Conservation (phyloP, 2,888 invertebrate genomes). For the Brenthis daphne region DNA sequence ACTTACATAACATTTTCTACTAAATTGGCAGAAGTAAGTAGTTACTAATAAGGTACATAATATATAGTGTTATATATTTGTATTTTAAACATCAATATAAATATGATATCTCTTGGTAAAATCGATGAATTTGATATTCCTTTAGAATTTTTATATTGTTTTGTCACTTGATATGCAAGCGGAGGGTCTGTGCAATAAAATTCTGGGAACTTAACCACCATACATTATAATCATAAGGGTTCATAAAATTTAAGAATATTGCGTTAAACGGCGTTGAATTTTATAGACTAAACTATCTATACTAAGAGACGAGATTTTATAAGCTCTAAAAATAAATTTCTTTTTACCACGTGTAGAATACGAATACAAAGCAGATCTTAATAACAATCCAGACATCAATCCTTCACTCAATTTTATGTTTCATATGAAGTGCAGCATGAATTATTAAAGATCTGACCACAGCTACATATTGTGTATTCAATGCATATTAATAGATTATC, state of each 20-base stretch:
- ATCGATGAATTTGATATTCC: constrained; percentile 16
- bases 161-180: constrained; percentile 25
- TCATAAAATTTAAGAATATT: constrained; percentile 24
- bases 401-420: background rate
- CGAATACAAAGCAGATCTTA: background rate
- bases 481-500: too few species aligned
- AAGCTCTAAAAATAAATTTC: background rate
- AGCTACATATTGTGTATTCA: too few species aligned
- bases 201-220: constrained; percentile 28
- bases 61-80: background rate
- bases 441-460: too few species aligned
- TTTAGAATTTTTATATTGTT: constrained; percentile 24
- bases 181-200: constrained; percentile 21
- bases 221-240: constrained; percentile 15
- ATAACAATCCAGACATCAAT: background rate
- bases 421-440: constrained; percentile 13
- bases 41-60: too few species aligned
- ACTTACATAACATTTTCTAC: too few species aligned
- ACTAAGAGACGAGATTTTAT: constrained; percentile 7
- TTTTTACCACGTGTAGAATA: background rate
- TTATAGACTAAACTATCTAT: background rate
- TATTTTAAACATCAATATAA: constrained; percentile 10
- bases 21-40: too few species aligned
- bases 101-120: constrained; percentile 15
- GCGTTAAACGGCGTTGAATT: constrained; percentile 13